Percentiles rank a stretch among this genome's conserved stretches.
These are phyloP conservation scores for Napeogenes inachia DNA, from an alignment of 2,888 invertebrate species.

Conservation along the genomic window DNA sequence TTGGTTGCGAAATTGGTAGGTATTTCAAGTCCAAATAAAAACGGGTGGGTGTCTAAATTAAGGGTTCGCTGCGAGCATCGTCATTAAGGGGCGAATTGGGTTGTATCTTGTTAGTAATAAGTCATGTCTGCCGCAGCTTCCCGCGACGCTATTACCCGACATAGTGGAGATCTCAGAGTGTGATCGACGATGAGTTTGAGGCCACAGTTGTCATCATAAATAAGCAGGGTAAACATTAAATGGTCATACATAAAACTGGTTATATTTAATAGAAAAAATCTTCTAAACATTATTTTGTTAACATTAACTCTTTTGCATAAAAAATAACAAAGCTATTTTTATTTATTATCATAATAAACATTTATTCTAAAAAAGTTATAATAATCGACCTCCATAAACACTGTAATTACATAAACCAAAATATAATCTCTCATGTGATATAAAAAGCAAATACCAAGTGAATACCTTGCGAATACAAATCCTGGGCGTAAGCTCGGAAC, in stretches of 20 bases:
- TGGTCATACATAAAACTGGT: background rate
- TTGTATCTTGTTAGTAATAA: conserved; percentile 75
- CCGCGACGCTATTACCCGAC: conserved; percentile 59
- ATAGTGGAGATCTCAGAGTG: conserved; percentile 53
- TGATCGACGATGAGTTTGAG: conserved; percentile 72
- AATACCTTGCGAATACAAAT: conserved; percentile 67
- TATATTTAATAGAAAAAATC: no score
- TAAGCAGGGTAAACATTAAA: conserved; percentile 17
- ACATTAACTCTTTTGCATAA: background rate
- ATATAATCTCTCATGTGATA: conserved; percentile 38
- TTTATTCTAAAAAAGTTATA: background rate
- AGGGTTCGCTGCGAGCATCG: conserved; percentile 68
- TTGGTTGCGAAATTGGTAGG: conserved; percentile 41
- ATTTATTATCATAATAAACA: background rate
- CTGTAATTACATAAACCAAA: conserved; percentile 16
- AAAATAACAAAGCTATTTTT: background rate
- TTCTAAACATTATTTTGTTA: background rate
- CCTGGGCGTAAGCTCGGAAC: conserved; percentile 67
- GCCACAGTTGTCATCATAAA: conserved; percentile 34
- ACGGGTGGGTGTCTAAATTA: conserved; percentile 74
- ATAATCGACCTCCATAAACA: conserved; percentile 16
- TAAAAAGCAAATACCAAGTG: conserved; percentile 56
- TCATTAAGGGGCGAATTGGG: conserved; percentile 75
- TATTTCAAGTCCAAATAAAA: conserved; percentile 74
- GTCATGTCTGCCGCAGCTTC: conserved; percentile 71